These are phyloP conservation scores for Phallusia fumigata DNA, from an alignment of 23 tunicate genomes.

Conservation along the genomic window DNA sequence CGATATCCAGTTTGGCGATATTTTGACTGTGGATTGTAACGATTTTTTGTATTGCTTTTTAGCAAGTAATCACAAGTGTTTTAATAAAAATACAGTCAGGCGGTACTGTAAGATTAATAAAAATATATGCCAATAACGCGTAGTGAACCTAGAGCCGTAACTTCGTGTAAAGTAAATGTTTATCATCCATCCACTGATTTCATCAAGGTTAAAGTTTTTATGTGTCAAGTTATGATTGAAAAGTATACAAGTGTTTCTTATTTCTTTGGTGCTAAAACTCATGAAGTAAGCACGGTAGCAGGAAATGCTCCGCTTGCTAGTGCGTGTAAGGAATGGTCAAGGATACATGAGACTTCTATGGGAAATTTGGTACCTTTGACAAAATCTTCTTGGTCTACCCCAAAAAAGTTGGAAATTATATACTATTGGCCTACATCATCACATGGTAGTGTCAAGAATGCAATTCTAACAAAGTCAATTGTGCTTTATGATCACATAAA, in stretches of 20 bases:
- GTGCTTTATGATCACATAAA: conserved; percentile 6
- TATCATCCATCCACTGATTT: conserved; percentile 4
- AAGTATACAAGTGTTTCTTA: background rate
- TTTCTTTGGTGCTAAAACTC: conserved; percentile 15
- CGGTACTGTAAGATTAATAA: no score
- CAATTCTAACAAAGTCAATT: background rate
- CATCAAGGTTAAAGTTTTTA: background rate
- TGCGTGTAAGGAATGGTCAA: background rate
- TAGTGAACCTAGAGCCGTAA: background rate
- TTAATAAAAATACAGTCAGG: no score
- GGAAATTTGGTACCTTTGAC: background rate
- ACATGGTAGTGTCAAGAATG: background rate
- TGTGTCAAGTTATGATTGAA: conserved; percentile 7
- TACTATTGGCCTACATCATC: conserved; percentile 10
- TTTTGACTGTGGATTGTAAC: no score
- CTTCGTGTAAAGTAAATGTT: background rate
- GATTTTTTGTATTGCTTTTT: no score
- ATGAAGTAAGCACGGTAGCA: background rate
- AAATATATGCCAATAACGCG: no score
- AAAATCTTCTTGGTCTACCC: background rate
- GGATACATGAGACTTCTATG: background rate
- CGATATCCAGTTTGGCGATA: no score
- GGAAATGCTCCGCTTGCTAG: background rate
- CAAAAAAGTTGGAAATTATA: background rate
- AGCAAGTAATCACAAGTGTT: no score